Evolutionary conservation across 92 coral and sea anemone genomes (phyloP).

Genomic region (Porites cylindrica): DNA sequence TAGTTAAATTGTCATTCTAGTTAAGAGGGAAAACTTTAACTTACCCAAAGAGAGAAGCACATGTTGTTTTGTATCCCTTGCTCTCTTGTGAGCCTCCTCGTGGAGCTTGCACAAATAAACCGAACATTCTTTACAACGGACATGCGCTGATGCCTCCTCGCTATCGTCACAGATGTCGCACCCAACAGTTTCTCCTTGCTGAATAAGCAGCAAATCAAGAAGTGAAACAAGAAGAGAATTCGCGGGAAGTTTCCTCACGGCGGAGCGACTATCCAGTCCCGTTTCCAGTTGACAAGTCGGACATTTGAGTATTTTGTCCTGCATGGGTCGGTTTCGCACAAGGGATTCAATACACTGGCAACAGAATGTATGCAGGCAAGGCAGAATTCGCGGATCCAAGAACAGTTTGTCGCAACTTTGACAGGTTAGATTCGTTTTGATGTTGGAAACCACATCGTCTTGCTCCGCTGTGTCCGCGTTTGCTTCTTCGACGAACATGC

Average conservation of each 20-base stretch:
- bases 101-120: constrained; percentile 66
- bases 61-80: constrained; percentile 58
- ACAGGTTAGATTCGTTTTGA: constrained; percentile 64
- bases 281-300: constrained; percentile 61
- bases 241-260: constrained; percentile 55
- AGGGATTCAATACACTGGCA: constrained; percentile 63
- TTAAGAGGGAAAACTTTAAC: background rate
- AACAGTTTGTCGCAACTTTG: constrained; percentile 45
- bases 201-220: constrained; percentile 67
- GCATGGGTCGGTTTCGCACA: constrained; percentile 48
- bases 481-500: constrained; percentile 2
- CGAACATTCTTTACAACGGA: constrained; percentile 74
- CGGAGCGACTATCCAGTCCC: constrained; percentile 43
- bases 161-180: constrained; percentile 72
- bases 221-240: constrained; percentile 65
- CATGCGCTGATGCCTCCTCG: constrained; percentile 52
- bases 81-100: constrained; percentile 71
- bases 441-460: constrained; percentile 44
- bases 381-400: constrained; percentile 68
- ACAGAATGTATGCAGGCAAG: constrained; percentile 75
- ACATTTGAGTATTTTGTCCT: constrained; percentile 36
- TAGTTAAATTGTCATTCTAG: no score
- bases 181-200: constrained; percentile 42
- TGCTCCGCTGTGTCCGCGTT: constrained; percentile 8
- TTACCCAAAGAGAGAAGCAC: constrained; percentile 49